Percentiles rank a stretch among this genome's conserved stretches.
Evolutionary conservation across 1,140 invertebrate species (phyloP).

Genomic region (Conopomorpha cramerella): DNA sequence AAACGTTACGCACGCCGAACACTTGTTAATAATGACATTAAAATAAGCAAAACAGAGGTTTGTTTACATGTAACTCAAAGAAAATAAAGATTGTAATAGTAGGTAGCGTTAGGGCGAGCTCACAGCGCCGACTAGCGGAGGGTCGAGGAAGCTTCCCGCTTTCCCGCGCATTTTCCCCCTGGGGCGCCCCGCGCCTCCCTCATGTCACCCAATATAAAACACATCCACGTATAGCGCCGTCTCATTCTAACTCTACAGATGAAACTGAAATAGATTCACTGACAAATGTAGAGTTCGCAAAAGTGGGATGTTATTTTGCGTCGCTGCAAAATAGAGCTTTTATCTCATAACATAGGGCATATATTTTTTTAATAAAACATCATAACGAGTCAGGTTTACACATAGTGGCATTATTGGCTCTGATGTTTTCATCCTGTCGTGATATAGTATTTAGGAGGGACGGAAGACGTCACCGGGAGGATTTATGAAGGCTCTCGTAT

Average conservation of each 20-base stretch:
- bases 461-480: constrained; percentile 41
- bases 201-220: too few relatives aligned
- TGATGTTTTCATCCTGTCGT: constrained; percentile 56
- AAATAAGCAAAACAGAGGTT: too few relatives aligned
- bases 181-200: constrained; percentile 17
- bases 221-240: too few relatives aligned
- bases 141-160: constrained; percentile 21
- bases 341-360: constrained; percentile 49
- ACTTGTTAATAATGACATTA: too few relatives aligned
- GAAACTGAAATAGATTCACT: too few relatives aligned
- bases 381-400: constrained; percentile 13
- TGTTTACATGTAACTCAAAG: constrained; percentile 42
- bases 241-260: too few relatives aligned
- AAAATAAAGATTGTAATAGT: constrained; percentile 32
- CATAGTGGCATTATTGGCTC: constrained; percentile 45
- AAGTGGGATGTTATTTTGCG: too few relatives aligned
- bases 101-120: constrained; percentile 42
- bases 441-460: constrained; percentile 52
- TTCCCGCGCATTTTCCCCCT: constrained; percentile 28
- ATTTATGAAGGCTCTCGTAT: constrained; percentile 49
- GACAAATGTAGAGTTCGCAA: too few relatives aligned
- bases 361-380: too few relatives aligned
- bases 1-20: too few relatives aligned
- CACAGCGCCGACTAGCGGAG: constrained; percentile 47
- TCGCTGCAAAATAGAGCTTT: constrained; percentile 48